Base-by-base conservation (phyloP, 2,888 invertebrate species). In the Papilio elwesi region DNA sequence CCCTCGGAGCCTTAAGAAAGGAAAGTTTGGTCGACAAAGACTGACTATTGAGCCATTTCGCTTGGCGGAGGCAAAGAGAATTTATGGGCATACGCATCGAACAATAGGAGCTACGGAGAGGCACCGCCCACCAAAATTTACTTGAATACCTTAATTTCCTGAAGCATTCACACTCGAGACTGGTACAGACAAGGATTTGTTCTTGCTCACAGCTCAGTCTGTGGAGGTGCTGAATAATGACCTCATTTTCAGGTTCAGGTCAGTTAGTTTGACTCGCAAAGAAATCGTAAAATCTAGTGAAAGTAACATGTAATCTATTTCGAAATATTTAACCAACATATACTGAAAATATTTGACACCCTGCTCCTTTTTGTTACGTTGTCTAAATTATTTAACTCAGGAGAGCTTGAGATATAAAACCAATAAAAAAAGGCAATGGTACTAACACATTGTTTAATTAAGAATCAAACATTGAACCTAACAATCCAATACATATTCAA, bases 91-190 rank as follows among this genome's bases (percentile, higher is more conserved):
- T 76, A 71, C 76, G 74, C 74, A 78, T 77, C 78, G 78, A 83
- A 88, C 87, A 90, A 88, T 84, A 68, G 67, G 81, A 81, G 80
- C 73, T 74, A 71, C 66, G 76, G 76, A 74, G 74, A 73, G 73
- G 75, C 76, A 73, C 74, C 80, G 77, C 80, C 81, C 77, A 77
- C 77, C 80, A 82, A 4, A 79, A 82, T 85, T 83, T 81, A 81
- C 79, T 80, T 82, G 82, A 84, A 86, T 82, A 82, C 84, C 85
- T 87, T 88, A 87, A 90, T 88, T 87, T 89, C 88, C 88, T 87
- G 85, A 75, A 77, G 80, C 83, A 81, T 81, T 81, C 80, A 78
- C 81, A 77, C 78, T 79, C 78, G 77, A 74, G 75, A 74, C 71
- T 53, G 78, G 66, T 74, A 55, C 74, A 78, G 79, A 82, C 84